A percentile compares a stretch with the other conserved stretches of the same genome.
Conservation (phyloP, 2,797 vertebrate species). For the Rhincodon typus region DNA sequence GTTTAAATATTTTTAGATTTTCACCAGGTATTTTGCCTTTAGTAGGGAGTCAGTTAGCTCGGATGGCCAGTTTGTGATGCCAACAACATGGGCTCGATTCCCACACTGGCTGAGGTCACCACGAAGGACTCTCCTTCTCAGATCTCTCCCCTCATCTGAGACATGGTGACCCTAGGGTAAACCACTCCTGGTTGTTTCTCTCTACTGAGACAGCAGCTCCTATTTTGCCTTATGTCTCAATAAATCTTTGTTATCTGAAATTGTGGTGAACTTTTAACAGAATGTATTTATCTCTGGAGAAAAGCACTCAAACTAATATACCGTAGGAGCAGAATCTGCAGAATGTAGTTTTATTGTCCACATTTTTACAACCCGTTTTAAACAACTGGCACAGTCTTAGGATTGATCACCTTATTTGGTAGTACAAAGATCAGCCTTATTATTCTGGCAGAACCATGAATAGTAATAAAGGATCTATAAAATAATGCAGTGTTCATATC, state of each 20-base stretch:
- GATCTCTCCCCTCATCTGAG: too few relatives aligned
- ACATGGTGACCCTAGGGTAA: too few relatives aligned
- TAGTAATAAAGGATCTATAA: not conserved
- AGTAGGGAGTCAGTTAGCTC: too few relatives aligned
- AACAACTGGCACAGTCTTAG: not conserved
- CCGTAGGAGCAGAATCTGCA: not conserved
- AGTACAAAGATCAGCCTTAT: not conserved
- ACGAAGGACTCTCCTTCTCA: too few relatives aligned
- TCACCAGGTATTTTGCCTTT: not conserved
- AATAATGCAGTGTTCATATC: not conserved
- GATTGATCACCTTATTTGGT: not conserved
- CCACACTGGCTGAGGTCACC: too few relatives aligned
- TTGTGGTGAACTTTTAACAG: not conserved
- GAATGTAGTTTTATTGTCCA: not conserved
- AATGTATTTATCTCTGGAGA: not conserved
- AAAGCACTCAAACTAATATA: not conserved
- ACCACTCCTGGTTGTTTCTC: too few relatives aligned
- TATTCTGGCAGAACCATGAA: not conserved
- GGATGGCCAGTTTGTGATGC: too few relatives aligned
- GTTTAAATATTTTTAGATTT: not conserved
- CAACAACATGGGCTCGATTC: too few relatives aligned
- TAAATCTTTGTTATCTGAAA: not conserved
- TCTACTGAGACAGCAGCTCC: too few relatives aligned
- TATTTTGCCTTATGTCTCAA: not conserved
- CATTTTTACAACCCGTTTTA: not conserved